Evolutionary conservation across 1,140 invertebrate species (phyloP).

Genomic region (Drosophila pruinosa): DNA sequence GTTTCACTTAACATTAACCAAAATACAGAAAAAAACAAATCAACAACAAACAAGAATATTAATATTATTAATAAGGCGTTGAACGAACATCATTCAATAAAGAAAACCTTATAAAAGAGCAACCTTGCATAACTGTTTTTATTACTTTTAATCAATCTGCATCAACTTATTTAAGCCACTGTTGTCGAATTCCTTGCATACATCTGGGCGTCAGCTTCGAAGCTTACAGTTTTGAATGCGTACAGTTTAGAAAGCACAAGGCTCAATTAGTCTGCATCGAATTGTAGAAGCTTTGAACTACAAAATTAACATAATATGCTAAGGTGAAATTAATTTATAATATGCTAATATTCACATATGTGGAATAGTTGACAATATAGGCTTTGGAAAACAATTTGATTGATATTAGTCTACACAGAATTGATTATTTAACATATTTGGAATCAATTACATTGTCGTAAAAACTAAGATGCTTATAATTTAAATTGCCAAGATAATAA

Average conservation of each 20-base stretch:
- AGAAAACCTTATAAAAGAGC: conserved; percentile 55
- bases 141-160: not conserved
- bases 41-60: conserved; percentile 41
- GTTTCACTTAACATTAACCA: conserved; percentile 40
- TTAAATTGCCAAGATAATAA: too few relatives aligned
- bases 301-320: too few relatives aligned
- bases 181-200: conserved; percentile 51
- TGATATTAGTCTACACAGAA: too few relatives aligned
- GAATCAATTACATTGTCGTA: too few relatives aligned
- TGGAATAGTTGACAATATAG: not conserved
- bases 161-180: not conserved
- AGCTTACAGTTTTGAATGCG: conserved; percentile 19
- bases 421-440: too few relatives aligned
- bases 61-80: conserved; percentile 35
- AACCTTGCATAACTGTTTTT: conserved; percentile 31
- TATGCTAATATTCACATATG: too few relatives aligned
- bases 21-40: conserved; percentile 57
- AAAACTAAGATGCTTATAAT: too few relatives aligned
- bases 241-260: conserved; percentile 15
- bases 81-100: conserved; percentile 71
- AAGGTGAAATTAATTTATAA: too few relatives aligned
- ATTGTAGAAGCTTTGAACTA: not conserved
- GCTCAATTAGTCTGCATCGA: not conserved
- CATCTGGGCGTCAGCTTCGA: not conserved
- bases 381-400: too few relatives aligned